A percentile compares a stretch with the other conserved stretches of the same genome.
These are phyloP conservation scores for Steinernema hermaphroditum DNA, from an alignment of 2,888 invertebrate species.

Conservation along the genomic window DNA sequence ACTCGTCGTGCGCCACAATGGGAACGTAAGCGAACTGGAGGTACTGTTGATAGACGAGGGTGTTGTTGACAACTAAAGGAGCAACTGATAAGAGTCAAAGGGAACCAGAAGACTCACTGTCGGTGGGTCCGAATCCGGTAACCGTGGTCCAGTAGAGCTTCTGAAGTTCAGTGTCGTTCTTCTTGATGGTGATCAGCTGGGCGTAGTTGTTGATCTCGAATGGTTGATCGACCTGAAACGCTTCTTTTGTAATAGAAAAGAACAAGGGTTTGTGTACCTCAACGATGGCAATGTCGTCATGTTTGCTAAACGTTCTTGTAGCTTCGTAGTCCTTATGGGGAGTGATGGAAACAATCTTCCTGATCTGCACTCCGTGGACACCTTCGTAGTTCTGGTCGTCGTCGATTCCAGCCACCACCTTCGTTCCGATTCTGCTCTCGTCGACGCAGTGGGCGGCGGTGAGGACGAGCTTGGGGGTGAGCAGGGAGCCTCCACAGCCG, in stretches of 20 bases:
- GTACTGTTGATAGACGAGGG: background rate
- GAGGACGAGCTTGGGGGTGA: background rate
- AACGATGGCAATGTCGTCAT: background rate
- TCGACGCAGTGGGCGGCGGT: slow-evolving; percentile 11
- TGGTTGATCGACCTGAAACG: background rate
- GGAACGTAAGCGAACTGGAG: background rate
- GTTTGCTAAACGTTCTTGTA: background rate
- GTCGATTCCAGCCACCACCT: background rate
- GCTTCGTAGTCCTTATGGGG: background rate
- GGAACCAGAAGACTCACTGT: background rate
- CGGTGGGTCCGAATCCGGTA: background rate
- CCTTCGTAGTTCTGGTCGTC: background rate
- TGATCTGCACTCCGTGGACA: background rate
- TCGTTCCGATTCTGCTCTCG: background rate
- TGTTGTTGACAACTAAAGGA: background rate
- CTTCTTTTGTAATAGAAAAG: background rate
- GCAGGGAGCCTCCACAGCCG: background rate
- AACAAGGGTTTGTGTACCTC: background rate
- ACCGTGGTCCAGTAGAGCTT: background rate
- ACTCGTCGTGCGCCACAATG: background rate
- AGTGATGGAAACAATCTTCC: background rate
- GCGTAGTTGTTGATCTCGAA: background rate
- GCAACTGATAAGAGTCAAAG: background rate
- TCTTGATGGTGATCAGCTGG: background rate
- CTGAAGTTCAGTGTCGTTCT: background rate